A percentile compares a stretch with the other conserved stretches of the same genome.
Evolutionary conservation across 2,888 invertebrate genomes (phyloP).

Genomic region (Agelastica alni): DNA sequence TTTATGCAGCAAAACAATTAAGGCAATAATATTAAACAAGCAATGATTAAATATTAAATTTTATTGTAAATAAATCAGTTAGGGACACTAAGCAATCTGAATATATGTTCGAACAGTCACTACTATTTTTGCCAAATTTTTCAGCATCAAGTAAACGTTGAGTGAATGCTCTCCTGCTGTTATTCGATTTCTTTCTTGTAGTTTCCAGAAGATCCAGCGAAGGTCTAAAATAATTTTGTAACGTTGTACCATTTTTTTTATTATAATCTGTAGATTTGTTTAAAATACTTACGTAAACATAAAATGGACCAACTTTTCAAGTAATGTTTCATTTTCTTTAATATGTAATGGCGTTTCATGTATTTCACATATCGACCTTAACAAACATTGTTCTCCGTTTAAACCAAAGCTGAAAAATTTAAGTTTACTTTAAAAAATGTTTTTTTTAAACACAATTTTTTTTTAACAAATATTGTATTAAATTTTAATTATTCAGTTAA

Average conservation of each 20-base stretch:
- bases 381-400: conserved; percentile 47
- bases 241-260: too few species aligned
- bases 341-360: conserved; percentile 49
- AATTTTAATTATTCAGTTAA: too few species aligned
- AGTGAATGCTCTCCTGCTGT: conserved; percentile 27
- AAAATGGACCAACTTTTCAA: conserved; percentile 55
- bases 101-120: conserved; percentile 40
- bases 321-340: conserved; percentile 49
- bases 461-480: too few species aligned
- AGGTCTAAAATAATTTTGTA: conserved; percentile 42
- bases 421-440: not conserved
- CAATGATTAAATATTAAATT: conserved; percentile 36
- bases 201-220: conserved; percentile 37
- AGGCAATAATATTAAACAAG: too few species aligned
- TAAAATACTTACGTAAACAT: conserved; percentile 48
- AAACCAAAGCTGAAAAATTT: conserved; percentile 45
- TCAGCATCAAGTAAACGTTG: conserved; percentile 41
- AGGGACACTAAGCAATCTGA: conserved; percentile 43
- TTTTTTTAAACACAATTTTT: too few species aligned
- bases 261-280: too few species aligned
- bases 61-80: conserved; percentile 43
- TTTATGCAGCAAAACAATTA: too few species aligned
- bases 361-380: conserved; percentile 49
- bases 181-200: conserved; percentile 7
- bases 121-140: conserved; percentile 35